Conservation (phyloP, 2,113 vertebrate species). For the Stercorarius parasiticus region DNA sequence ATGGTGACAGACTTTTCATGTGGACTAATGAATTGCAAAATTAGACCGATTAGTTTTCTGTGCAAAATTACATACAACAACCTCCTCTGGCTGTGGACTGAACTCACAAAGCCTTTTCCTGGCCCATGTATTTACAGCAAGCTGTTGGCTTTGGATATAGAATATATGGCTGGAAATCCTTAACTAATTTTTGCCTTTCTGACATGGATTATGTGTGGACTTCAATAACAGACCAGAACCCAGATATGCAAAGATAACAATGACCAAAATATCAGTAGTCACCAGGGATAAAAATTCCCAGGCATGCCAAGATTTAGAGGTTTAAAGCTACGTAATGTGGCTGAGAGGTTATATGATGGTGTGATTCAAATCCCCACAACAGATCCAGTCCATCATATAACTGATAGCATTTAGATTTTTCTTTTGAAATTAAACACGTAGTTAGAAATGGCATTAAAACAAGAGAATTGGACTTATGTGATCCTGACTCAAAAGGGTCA, state of each 20-base stretch:
- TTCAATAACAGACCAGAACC: not conserved
- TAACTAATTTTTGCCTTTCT: not conserved
- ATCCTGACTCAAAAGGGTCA: not conserved
- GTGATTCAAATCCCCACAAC: not conserved
- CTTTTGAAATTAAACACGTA: not conserved
- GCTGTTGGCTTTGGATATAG: not conserved
- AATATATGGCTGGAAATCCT: not conserved
- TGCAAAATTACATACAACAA: not conserved
- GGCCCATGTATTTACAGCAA: not conserved
- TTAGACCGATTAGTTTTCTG: not conserved
- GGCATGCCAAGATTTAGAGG: not conserved
- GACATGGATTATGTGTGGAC: not conserved
- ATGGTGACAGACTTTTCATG: not conserved
- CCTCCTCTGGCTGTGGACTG: not conserved
- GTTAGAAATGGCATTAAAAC: not conserved
- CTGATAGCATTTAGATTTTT: not conserved
- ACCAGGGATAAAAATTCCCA: not conserved
- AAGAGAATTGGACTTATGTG: not conserved
- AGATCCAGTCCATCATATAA: not conserved
- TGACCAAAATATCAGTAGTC: not conserved
- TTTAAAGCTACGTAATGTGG: not conserved
- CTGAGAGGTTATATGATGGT: not conserved
- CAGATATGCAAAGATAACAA: not conserved
- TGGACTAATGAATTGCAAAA: not conserved
- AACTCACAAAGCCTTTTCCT: not conserved